Conservation (phyloP, 2,888 invertebrate species). For the Blastobasis lacticolella region DNA sequence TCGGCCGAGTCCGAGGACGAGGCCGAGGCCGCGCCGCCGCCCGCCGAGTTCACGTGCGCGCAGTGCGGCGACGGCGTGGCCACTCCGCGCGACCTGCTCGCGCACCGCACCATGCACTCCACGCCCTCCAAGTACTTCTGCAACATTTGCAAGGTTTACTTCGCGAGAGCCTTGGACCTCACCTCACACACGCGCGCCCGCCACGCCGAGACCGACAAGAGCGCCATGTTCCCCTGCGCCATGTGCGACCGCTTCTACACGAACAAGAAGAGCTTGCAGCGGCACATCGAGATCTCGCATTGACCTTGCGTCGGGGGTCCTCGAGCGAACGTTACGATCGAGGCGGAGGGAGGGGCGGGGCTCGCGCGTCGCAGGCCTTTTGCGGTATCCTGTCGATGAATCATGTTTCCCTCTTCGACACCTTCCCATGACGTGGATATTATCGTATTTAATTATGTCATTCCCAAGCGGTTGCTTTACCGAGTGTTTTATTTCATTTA, state of each 20-base stretch:
- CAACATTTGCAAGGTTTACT: slow-evolving; percentile 73
- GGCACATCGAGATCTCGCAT: slow-evolving; percentile 72
- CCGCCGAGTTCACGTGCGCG: slow-evolving; percentile 69
- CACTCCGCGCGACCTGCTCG: slow-evolving; percentile 68
- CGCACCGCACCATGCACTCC: slow-evolving; percentile 71
- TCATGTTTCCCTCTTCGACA: too few species aligned
- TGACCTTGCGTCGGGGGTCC: slow-evolving; percentile 32
- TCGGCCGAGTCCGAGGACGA: slow-evolving; percentile 49
- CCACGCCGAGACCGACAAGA: slow-evolving; percentile 66
- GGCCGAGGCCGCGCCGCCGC: slow-evolving; percentile 36
- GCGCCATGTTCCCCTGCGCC: slow-evolving; percentile 70
- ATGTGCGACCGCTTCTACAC: slow-evolving; percentile 75
- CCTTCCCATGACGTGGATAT: slow-evolving; percentile 12
- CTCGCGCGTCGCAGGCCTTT: too few species aligned
- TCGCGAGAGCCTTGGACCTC: slow-evolving; percentile 58
- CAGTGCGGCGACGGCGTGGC: slow-evolving; percentile 73
- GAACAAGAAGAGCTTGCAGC: slow-evolving; percentile 68
- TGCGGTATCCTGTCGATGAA: too few species aligned
- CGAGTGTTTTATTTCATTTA: slow-evolving; percentile 27
- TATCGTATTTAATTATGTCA: slow-evolving; percentile 30
- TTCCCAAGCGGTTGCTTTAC: slow-evolving; percentile 34
- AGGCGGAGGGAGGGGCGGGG: too few species aligned
- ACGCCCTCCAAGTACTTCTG: slow-evolving; percentile 71
- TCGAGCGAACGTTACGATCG: too few species aligned
- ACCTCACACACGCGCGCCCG: slow-evolving; percentile 66